Base-by-base conservation (phyloP, 2,888 invertebrate species). In the Drosophila peninsularis region DNA sequence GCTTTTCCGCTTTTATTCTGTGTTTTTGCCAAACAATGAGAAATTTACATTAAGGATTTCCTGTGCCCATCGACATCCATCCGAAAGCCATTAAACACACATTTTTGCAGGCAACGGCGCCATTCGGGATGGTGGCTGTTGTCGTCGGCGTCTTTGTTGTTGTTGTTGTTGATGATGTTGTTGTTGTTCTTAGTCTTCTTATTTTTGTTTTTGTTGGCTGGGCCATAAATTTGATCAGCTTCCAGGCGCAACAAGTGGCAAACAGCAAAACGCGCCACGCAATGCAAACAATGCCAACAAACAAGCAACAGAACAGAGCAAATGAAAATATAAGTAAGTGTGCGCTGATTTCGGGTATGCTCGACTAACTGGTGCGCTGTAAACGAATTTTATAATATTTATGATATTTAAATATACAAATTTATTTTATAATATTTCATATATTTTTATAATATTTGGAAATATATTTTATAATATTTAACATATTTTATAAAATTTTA, bases 21-120 rank as follows among this genome's bases (percentile, higher is more conserved):
- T 24, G 3, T 14, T 9, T 53, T 19, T 13, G 37, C 34, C 10
- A 71, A 78, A 67, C 62, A 75, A 70, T 52, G 45, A 56, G 67
- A 63, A 71, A 67, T 50, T 69, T 76, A 71, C 84, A 86, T 83
- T 80, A 77, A 83, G 84, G 87, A 85, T 83, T 80, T 85, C 85
- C 85, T 81, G 82, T 63, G 69, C 70, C 53, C 75, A 83, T 77
- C 71, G 53, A 70, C 70, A 60, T 74, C 66, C 79, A 86, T 80
- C 78, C 88, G 80, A 75, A 85, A 88, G 62, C 84, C 65, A 86
- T 86, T 79, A 79, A 77, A 66, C 53, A 62, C 62, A 63, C 34
- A 63, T 52, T 61, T 61, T 54, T 54, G n/a, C 56, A 49, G 19
- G 34, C 42, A 57, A 36, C 37, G 37, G 50, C 44, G 42, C 39